These are phyloP conservation scores for Megathymus violae DNA, from an alignment of 1,140 invertebrate genomes.

Conservation along the genomic window DNA sequence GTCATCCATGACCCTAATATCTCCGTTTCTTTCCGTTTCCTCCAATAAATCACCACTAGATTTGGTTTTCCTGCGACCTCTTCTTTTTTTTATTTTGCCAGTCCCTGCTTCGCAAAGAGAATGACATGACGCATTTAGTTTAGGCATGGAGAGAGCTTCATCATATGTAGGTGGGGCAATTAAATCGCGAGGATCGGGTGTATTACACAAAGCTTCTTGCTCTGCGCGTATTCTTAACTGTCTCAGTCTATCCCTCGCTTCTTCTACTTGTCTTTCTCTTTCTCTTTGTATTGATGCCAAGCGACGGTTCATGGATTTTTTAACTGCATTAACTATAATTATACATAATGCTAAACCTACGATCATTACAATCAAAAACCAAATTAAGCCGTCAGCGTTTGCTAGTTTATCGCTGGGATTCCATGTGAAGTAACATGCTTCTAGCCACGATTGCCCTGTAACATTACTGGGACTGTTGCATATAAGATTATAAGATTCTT, in stretches of 20 bases:
- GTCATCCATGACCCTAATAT: conserved; percentile 58
- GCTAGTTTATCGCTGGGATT: conserved; percentile 62
- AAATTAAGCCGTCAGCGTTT: conserved; percentile 84
- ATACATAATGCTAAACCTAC: conserved; percentile 78
- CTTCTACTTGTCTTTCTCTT: conserved; percentile 85
- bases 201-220: conserved; percentile 84
- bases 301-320: conserved; percentile 84
- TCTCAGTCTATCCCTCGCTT: conserved; percentile 79
- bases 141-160: conserved; percentile 89
- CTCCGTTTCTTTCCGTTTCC: conserved; percentile 73
- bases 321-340: conserved; percentile 81
- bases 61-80: conserved; percentile 79
- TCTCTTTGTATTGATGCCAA: conserved; percentile 83
- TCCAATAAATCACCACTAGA: conserved; percentile 81
- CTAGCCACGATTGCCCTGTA: conserved; percentile 86
- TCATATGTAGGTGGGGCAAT: conserved; percentile 88
- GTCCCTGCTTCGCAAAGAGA: conserved; percentile 84
- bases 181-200: conserved; percentile 86
- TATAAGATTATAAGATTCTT: conserved; percentile 71
- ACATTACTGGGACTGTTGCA: conserved; percentile 86
- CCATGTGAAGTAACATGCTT: conserved; percentile 86
- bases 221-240: conserved; percentile 83
- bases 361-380: conserved; percentile 85
- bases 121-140: conserved; percentile 84
- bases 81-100: conserved; percentile 76